These are phyloP conservation scores for Pentalonia nigronervosa DNA, from an alignment of 1,140 invertebrate genomes.

Conservation along the genomic window DNA sequence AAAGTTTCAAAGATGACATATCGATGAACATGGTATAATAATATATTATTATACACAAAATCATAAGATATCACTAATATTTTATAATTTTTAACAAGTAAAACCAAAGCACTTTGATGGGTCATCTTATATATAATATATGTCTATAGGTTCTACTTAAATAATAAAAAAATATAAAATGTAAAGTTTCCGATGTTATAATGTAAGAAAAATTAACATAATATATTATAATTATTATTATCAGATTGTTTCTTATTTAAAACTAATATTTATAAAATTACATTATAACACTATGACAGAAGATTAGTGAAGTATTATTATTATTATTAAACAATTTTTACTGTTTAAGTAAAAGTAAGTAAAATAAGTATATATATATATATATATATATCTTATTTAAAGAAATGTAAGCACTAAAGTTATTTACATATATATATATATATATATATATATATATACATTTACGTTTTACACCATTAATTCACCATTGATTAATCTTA, in stretches of 20 bases:
- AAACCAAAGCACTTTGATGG: background rate
- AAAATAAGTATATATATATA: background rate
- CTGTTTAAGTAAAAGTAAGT: background rate
- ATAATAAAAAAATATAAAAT: background rate
- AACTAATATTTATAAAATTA: background rate
- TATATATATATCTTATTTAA: background rate
- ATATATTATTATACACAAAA: too few relatives aligned
- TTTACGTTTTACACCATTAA: background rate
- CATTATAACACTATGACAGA: background rate
- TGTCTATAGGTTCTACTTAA: too few relatives aligned
- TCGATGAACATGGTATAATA: too few relatives aligned
- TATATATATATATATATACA: background rate
- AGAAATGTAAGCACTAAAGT: background rate
- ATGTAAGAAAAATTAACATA: background rate
- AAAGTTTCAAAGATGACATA: too few relatives aligned
- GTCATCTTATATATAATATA: too few relatives aligned
- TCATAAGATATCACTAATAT: background rate
- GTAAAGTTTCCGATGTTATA: background rate
- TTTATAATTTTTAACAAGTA: background rate
- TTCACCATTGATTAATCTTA: background rate
- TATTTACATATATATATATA: background rate
- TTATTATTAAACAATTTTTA: background rate
- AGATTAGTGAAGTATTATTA: background rate
- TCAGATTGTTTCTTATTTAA: background rate
- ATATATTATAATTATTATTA: background rate